Conservation (phyloP, 1,140 invertebrate species). For the Phymastichus coffea region DNA sequence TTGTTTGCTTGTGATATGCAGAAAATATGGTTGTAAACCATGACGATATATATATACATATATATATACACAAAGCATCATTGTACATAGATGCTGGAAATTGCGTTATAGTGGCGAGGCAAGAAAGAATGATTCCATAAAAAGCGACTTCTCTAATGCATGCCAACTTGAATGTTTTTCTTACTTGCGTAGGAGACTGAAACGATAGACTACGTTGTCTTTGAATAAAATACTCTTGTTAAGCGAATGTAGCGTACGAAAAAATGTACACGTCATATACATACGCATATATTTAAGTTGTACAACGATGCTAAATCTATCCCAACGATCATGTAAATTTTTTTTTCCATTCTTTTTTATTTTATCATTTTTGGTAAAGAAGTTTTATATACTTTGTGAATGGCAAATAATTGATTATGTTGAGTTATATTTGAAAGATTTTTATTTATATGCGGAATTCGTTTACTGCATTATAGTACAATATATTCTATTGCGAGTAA, state of each 20-base stretch:
- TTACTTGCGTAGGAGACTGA: slow-evolving; percentile 25
- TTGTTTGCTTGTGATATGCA: slow-evolving; percentile 30
- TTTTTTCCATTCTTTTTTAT: too few relatives aligned
- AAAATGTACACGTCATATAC: neutral
- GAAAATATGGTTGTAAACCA: slow-evolving; percentile 33
- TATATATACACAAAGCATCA: slow-evolving; percentile 6
- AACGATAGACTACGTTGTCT: slow-evolving; percentile 19
- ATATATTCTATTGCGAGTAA: too few relatives aligned
- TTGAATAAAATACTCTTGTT: slow-evolving; percentile 27
- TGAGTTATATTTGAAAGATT: neutral
- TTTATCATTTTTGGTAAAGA: too few relatives aligned
- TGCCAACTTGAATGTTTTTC: slow-evolving; percentile 20
- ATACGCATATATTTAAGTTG: slow-evolving; percentile 17
- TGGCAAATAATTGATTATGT: neutral
- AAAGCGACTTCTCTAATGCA: slow-evolving; percentile 21
- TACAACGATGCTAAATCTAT: slow-evolving; percentile 14
- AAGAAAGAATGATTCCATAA: slow-evolving; percentile 8
- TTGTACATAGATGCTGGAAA: slow-evolving; percentile 6
- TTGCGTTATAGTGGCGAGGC: neutral
- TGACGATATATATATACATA: slow-evolving; percentile 32
- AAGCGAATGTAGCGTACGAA: slow-evolving; percentile 15
- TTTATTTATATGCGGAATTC: slow-evolving; percentile 6
- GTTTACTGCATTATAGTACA: too few relatives aligned
- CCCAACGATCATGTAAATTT: neutral
- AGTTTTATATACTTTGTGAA: too few relatives aligned